phyloP scores from a whole-genome alignment of 2,888 invertebrate genomes.

The Bruchidius siliquastri region DNA sequence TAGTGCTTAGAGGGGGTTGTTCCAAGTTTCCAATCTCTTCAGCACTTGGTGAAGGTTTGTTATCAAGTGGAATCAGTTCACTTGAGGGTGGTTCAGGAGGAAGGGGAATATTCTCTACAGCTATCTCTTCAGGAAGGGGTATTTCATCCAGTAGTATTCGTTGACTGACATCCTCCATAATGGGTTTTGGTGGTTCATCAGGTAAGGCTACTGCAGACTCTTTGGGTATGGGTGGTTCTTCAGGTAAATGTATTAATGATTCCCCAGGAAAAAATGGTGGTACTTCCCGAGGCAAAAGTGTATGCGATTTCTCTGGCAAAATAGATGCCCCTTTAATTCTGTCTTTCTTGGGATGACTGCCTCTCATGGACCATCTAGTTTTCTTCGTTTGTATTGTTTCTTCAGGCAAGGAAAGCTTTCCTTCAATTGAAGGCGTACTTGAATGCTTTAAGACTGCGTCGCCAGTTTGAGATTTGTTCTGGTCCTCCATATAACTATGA shows the following conservation, averaged over 20 bases:
- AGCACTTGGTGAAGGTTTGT: background rate
- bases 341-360: constrained; percentile 21
- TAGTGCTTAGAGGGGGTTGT: background rate
- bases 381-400: constrained; percentile 15
- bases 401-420: constrained; percentile 3
- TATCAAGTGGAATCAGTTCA: background rate
- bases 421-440: background rate
- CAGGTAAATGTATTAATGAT: too few relatives aligned
- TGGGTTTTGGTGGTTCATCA: background rate
- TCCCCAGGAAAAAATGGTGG: too few relatives aligned
- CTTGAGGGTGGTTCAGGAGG: background rate
- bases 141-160: background rate
- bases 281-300: background rate
- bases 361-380: constrained; percentile 19
- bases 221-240: background rate
- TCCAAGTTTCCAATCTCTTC: background rate
- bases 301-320: background rate
- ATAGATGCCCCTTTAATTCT: background rate
- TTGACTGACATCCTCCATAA: background rate
- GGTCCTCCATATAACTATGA: constrained; percentile 6
- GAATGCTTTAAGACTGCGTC: background rate
- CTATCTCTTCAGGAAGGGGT: background rate
- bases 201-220: background rate
- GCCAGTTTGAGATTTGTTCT: constrained; percentile 8
- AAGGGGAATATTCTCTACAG: background rate